phyloP scores from a whole-genome alignment of 2,888 invertebrate species.

The Phortica okadai region DNA sequence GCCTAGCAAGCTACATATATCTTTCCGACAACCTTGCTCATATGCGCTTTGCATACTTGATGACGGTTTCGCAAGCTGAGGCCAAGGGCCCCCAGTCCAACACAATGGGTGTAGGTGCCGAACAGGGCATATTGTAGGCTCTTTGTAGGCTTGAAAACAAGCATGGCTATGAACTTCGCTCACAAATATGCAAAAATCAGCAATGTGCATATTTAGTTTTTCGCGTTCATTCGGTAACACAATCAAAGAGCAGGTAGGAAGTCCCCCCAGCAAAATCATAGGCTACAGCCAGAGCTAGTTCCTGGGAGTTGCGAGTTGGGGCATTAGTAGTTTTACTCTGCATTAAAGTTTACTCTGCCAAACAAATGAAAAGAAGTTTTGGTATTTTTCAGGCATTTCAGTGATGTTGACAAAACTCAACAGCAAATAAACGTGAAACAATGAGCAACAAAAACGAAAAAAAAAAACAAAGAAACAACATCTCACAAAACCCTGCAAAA shows the following conservation, averaged over 20 bases:
- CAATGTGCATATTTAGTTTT: not conserved
- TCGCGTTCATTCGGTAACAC: not conserved
- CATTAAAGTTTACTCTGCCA: not conserved
- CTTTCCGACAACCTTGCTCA: not conserved
- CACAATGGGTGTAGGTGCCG: not conserved
- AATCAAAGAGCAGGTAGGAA: not conserved
- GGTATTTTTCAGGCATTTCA: not conserved
- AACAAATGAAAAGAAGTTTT: not conserved
- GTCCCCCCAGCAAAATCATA: too few species aligned
- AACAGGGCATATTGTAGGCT: not conserved
- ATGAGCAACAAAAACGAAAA: conserved; percentile 35
- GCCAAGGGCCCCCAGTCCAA: not conserved
- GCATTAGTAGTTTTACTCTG: not conserved
- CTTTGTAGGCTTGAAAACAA: not conserved
- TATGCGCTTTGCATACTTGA: not conserved
- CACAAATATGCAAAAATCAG: not conserved
- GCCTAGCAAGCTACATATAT: too few species aligned
- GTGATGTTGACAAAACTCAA: conserved; percentile 22
- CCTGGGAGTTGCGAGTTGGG: not conserved
- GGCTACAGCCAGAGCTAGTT: too few species aligned
- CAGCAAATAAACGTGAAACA: conserved; percentile 61
- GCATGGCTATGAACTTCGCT: not conserved
- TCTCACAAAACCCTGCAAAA: not conserved
- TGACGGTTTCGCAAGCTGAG: not conserved
- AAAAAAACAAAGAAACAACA: conserved; percentile 26